Conservation (phyloP, 2,888 invertebrate genomes). For the Drosophila subsilvestris region DNA sequence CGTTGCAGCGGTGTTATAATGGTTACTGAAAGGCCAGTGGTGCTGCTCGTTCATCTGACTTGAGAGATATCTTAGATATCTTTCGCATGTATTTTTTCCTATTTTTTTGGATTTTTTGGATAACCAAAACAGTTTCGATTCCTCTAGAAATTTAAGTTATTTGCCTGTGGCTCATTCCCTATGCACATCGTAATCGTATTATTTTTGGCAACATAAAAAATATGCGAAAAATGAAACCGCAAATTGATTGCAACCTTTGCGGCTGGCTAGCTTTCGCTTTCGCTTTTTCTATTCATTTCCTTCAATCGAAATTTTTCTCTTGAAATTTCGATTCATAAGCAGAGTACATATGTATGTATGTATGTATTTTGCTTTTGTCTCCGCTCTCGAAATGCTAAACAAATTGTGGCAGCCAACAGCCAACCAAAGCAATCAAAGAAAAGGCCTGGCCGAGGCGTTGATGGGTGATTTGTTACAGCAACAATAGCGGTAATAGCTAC, state of each 20-base stretch:
- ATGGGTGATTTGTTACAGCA: slow-evolving; percentile 67
- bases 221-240: slow-evolving; percentile 4
- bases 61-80: not conserved
- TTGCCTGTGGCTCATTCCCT: no score
- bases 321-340: slow-evolving; percentile 6
- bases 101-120: no score
- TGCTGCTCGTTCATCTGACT: slow-evolving; percentile 8
- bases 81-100: not conserved
- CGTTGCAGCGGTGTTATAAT: slow-evolving; percentile 9
- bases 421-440: slow-evolving; percentile 27
- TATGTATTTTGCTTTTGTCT: slow-evolving; percentile 4
- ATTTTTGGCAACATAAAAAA: not conserved
- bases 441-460: slow-evolving; percentile 58
- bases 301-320: not conserved
- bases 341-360: not conserved
- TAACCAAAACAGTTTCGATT: no score
- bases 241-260: slow-evolving; percentile 8
- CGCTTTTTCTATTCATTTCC: slow-evolving; percentile 7
- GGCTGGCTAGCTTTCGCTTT: slow-evolving; percentile 23
- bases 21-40: slow-evolving; percentile 4
- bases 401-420: slow-evolving; percentile 21
- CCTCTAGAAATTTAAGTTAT: not conserved
- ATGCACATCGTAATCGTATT: no score
- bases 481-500: slow-evolving; percentile 17
- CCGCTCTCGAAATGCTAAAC: slow-evolving; percentile 12